These are phyloP conservation scores for Portunus trituberculatus DNA, from an alignment of 1,140 invertebrate species.

Conservation along the genomic window DNA sequence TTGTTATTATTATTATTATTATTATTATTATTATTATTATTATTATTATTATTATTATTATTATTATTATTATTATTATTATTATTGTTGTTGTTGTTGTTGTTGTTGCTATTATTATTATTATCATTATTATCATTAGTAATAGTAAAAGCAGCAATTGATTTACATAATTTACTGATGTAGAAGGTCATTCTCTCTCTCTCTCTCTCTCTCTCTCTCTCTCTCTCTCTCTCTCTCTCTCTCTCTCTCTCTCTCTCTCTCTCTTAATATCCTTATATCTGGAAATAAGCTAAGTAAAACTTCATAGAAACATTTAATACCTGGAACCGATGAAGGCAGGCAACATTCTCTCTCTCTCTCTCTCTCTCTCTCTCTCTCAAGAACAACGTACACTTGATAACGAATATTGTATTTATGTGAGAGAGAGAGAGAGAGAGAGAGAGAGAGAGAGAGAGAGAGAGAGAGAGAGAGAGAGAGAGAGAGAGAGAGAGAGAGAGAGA, in stretches of 20 bases:
- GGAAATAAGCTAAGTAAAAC: neutral
- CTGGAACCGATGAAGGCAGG: neutral
- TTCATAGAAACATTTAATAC: neutral
- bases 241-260: neutral
- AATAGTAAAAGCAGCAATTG: too few relatives aligned
- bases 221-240: too few relatives aligned
- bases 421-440: neutral
- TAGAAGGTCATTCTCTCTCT: too few relatives aligned
- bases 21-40: neutral
- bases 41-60: neutral
- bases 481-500: too few relatives aligned
- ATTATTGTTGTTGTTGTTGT: too few relatives aligned
- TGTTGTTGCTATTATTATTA: too few relatives aligned
- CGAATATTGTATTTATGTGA: too few relatives aligned
- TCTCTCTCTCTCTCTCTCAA: slow-evolving; percentile 5
- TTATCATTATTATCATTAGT: too few relatives aligned
- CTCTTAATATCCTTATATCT: neutral
- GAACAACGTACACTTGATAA: neutral
- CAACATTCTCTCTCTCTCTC: neutral
- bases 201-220: too few relatives aligned
- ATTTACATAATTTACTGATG: too few relatives aligned
- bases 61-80: neutral
- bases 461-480: too few relatives aligned
- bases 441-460: neutral
- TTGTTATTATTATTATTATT: too few relatives aligned